Percentiles rank a stretch among this genome's conserved stretches.
phyloP scores from a whole-genome alignment of 2,797 vertebrate species.

The Enteromius fasciolatus region DNA sequence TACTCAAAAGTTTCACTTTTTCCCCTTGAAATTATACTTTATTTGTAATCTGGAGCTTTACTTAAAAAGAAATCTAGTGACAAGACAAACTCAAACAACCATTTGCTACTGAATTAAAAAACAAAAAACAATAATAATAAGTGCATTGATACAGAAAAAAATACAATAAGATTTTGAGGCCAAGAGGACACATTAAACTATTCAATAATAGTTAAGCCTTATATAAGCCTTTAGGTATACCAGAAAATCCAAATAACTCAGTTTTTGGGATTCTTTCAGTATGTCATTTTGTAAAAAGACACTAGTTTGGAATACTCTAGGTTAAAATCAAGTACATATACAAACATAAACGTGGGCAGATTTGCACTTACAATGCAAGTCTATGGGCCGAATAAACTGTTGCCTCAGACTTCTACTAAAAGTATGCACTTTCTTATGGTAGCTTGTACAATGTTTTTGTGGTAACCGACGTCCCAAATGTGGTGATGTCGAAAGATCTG shows the following conservation, averaged over 20 bases:
- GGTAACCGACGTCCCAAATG: neutral
- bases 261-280: neutral
- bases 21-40: conserved; percentile 34
- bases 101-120: neutral
- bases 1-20: conserved; percentile 33
- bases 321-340: neutral
- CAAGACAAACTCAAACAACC: conserved; percentile 18
- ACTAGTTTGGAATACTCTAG: neutral
- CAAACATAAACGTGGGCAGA: neutral
- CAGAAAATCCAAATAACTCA: neutral
- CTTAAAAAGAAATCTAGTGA: conserved; percentile 8
- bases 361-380: neutral
- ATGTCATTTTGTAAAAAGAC: neutral
- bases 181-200: neutral
- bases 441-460: neutral
- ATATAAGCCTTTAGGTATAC: neutral
- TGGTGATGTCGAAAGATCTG: neutral
- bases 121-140: conserved; percentile 32
- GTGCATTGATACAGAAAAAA: conserved; percentile 45
- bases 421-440: neutral
- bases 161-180: neutral
- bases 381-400: neutral
- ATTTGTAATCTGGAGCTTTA: conserved; percentile 29
- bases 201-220: neutral
- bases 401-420: neutral